A percentile compares a stretch with the other conserved stretches of the same genome.
These are phyloP conservation scores for Melanotaenia nigrans DNA, from an alignment of 2,797 vertebrate genomes.

Conservation along the genomic window DNA sequence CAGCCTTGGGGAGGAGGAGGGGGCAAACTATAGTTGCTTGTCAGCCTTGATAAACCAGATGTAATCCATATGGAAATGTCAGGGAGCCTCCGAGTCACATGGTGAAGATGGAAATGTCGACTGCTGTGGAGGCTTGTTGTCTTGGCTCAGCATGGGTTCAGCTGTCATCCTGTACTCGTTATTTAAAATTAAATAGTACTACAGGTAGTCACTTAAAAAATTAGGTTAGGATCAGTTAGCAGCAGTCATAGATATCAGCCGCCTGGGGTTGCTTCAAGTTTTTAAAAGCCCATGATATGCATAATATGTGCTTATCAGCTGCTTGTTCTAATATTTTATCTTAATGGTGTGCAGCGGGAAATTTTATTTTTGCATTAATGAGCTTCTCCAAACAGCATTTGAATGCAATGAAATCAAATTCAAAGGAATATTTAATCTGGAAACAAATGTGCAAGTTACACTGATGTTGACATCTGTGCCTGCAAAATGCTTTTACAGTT, in stretches of 20 bases:
- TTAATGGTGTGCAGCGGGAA: conserved; percentile 40
- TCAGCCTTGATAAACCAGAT: conserved; percentile 39
- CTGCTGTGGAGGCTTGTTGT: conserved; percentile 17
- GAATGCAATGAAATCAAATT: conserved; percentile 7
- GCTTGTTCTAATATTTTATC: conserved; percentile 35
- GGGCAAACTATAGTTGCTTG: conserved; percentile 18
- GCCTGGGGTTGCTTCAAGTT: conserved; percentile 18
- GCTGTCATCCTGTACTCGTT: background rate
- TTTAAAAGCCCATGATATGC: conserved; percentile 39
- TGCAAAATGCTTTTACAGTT: background rate
- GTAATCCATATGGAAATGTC: conserved; percentile 67
- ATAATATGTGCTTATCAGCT: conserved; percentile 47
- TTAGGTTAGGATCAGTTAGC: conserved; percentile 28
- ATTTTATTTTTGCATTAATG: conserved; percentile 44
- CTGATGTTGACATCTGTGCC: background rate
- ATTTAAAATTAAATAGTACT: conserved; percentile 8
- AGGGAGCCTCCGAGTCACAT: conserved; percentile 43
- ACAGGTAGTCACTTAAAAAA: conserved; percentile 46
- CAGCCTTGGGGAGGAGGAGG: conserved; percentile 33
- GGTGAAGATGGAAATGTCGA: conserved; percentile 25
- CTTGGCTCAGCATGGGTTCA: conserved; percentile 12
- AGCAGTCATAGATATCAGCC: conserved; percentile 25
- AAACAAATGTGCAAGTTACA: conserved; percentile 17
- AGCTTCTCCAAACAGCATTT: conserved; percentile 18
- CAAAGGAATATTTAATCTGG: conserved; percentile 14